These are phyloP conservation scores for Dicrurus megarhynchus DNA, from an alignment of 2,113 vertebrate species.

Conservation along the genomic window DNA sequence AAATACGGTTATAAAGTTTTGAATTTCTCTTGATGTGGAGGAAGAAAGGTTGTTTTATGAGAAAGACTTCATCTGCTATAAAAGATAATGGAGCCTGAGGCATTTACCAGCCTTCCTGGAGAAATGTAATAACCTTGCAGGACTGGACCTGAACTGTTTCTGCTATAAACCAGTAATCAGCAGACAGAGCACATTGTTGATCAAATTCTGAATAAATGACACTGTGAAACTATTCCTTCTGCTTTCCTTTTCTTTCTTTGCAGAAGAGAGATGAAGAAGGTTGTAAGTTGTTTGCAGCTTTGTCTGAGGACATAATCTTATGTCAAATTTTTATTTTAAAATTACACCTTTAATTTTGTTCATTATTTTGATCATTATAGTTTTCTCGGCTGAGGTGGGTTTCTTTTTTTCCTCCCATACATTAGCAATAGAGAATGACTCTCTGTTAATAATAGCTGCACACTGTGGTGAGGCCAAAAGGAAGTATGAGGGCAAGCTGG, in stretches of 20 bases:
- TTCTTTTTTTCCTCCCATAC: background rate
- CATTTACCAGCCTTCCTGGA: background rate
- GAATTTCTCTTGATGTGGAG: background rate
- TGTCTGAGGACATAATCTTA: background rate
- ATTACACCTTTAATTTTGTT: background rate
- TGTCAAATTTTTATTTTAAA: background rate
- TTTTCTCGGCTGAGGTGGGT: background rate
- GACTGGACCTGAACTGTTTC: background rate
- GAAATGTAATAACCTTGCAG: background rate
- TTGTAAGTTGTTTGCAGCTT: background rate
- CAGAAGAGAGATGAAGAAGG: background rate
- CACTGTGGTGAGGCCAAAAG: background rate
- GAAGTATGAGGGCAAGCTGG: slow-evolving; percentile 10
- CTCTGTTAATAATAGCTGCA: background rate
- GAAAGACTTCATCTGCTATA: background rate
- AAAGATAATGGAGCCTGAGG: background rate
- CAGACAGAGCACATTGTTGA: background rate
- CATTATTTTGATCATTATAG: background rate
- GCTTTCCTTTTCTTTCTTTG: background rate
- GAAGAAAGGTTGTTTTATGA: background rate
- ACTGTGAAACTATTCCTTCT: background rate
- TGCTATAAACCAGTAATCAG: background rate
- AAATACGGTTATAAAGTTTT: background rate
- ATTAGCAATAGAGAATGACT: background rate
- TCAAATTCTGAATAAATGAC: background rate